These are phyloP conservation scores for Nicator chloris DNA, from an alignment of 2,113 vertebrate genomes.

Conservation along the genomic window DNA sequence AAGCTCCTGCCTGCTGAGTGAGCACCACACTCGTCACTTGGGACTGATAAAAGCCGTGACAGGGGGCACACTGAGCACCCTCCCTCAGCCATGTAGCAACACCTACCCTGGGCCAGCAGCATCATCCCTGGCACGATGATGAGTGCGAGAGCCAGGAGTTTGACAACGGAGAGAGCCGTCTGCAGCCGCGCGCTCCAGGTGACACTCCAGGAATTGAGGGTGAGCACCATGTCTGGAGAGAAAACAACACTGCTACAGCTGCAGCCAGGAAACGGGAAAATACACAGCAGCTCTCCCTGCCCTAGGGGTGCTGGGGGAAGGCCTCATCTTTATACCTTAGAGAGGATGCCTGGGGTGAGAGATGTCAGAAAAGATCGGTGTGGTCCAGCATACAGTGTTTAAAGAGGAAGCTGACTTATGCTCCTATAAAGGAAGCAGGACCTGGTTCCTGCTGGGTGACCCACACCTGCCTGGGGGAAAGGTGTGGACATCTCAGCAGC, in stretches of 20 bases:
- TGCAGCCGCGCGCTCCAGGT: slow-evolving; percentile 79
- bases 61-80: rapidly evolving
- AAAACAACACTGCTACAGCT: not conserved
- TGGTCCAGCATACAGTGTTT: not conserved
- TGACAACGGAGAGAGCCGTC: slow-evolving; percentile 76
- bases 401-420: not conserved
- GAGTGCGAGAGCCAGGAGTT: slow-evolving; percentile 79
- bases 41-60: rapidly evolving
- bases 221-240: slow-evolving; percentile 75
- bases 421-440: not conserved
- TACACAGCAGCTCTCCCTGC: not conserved
- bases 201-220: slow-evolving; percentile 87
- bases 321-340: not conserved
- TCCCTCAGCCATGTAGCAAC: not conserved
- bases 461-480: not conserved
- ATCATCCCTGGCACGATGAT: slow-evolving; percentile 86
- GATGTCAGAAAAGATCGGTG: not conserved
- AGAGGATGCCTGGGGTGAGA: not conserved
- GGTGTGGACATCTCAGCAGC: not conserved
- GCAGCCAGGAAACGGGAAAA: not conserved
- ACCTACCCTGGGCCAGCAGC: slow-evolving; percentile 78
- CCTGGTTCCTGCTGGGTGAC: not conserved
- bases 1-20: not conserved
- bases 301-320: not conserved
- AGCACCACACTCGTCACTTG: not conserved